Evolutionary conservation across 2,113 vertebrate genomes (phyloP), one percentile per base, ranked within the genome.

Genomic region (Ciconia stormi): DNA sequence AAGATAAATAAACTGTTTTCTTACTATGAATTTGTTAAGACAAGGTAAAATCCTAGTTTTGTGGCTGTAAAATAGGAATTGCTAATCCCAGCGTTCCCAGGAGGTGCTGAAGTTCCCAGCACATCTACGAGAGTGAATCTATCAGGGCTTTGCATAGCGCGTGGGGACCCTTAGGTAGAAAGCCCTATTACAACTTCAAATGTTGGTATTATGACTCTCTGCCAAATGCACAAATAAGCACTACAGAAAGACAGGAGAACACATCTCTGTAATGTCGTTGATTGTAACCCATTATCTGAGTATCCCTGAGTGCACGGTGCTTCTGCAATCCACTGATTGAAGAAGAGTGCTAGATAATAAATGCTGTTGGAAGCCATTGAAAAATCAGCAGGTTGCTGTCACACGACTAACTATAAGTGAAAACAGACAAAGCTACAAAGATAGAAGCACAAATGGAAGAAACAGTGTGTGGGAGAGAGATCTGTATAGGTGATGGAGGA

Each of bases 321-420:
- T 87, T 90, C 89, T 86, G 73, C 27, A 11, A 76, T 71, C 70
- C 67, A 38, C 93, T 93, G 94, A 93, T 52, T 94, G 88, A 89
- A 87, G 91, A 88, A 80, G 85, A 97, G 90, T 78, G 63, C 79
- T 56, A 55, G 74, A 93, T 66, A 95, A 95, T 53, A 80, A 90
- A 61, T 90, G 89, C 71, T 89, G 81, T 32, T 91, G 84, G 86
- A 95, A 93, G 78, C 84, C 93, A 87, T 21, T 86, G 90, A 92
- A 92, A 92, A 93, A 78, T n/a, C 95, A 96, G 87, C 91, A 88
- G 89, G 95, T 58, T 56, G 11, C 78, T 77, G 55, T 82, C 67
- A 87, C n/a, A 78, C 10, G 1, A 53, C 82, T 89, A 67, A 84
- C 42, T 77, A 2, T 53, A 91, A 93, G 71, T 56, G 67, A 94